Evolutionary conservation across 2,888 invertebrate species (phyloP), one percentile per base, ranked within the genome.

Genomic region (Dione vanillae): DNA sequence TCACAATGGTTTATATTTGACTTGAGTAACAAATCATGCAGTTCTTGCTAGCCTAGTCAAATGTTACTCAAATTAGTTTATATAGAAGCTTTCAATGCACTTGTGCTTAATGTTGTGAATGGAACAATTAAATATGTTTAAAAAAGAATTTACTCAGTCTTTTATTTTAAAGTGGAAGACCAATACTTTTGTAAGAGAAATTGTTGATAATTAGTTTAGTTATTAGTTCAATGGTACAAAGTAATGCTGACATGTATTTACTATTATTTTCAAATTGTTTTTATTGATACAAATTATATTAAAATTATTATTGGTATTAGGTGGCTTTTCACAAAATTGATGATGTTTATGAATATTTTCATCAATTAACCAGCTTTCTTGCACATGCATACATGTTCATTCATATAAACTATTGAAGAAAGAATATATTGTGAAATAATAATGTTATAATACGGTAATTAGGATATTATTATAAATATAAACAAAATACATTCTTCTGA

Each of bases 81-180:
- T 79, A 79, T 76, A 61, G 79, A 77, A 81, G 76, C 67, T 85
- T 82, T 85, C 84, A 82, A 78, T 79, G 81, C 79, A 83, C 80
- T 83, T 85, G 81, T 86, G 86, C 85, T 86, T 85, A 83, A 78
- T 83, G 82, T 84, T 80, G 79, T 81, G 78, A 85, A 85, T 82
- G 79, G 83, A 80, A 81, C 81, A 91, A 87, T 91, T 19, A 89
- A 88, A 85, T 81, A 80, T 81, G 74, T 83, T 84, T 78, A 82
- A 82, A 70, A 85, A 89, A 90, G 37, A 87, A 86, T 86, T 87
- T 89, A 83, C 79, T 92, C 92, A 92, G 92, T 92, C 92, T 93
- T 92, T 91, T 74, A 88, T 90, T 92, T 83, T 51, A 11, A 56
- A 45, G 45, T 79, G 83, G 83, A 86, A 86, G 83, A 82, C 79